A percentile compares a stretch with the other conserved stretches of the same genome.
Evolutionary conservation across 2,113 vertebrate species (phyloP).

Genomic region (Spermophilus dauricus): DNA sequence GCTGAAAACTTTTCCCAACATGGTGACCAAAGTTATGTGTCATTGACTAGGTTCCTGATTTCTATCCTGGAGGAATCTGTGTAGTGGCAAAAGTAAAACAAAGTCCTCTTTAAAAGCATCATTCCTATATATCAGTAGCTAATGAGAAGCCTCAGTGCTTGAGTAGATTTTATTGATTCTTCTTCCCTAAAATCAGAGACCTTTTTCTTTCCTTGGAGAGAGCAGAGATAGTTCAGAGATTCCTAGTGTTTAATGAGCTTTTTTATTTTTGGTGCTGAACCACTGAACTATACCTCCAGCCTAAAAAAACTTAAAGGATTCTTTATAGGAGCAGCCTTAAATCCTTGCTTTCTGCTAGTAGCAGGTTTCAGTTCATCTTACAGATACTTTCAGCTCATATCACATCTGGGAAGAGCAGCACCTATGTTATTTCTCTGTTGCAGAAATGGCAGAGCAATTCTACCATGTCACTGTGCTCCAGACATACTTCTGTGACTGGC

Average conservation of each 20-base stretch:
- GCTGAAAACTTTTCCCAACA: neutral
- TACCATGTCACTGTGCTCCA: conserved; percentile 67
- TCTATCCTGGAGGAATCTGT: neutral
- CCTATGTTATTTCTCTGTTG: conserved; percentile 36
- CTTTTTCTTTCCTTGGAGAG: neutral
- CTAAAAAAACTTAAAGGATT: neutral
- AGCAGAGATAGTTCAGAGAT: neutral
- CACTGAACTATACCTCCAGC: neutral
- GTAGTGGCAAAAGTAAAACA: neutral
- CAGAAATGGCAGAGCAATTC: conserved; percentile 86
- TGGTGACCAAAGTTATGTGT: accelerated
- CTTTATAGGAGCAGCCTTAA: neutral
- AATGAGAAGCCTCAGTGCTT: neutral
- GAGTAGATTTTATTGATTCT: neutral
- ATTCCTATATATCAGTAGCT: neutral
- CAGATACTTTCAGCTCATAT: neutral
- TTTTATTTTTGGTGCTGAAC: neutral
- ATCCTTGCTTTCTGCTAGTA: neutral
- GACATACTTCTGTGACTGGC: conserved; percentile 89
- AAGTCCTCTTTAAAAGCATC: neutral
- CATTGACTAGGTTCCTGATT: neutral
- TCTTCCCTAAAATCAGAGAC: neutral
- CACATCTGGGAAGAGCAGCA: neutral
- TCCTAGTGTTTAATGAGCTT: neutral
- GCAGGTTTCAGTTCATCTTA: neutral